Base-by-base conservation (phyloP, 2,888 invertebrate genomes). In the Ethmia dodecea region DNA sequence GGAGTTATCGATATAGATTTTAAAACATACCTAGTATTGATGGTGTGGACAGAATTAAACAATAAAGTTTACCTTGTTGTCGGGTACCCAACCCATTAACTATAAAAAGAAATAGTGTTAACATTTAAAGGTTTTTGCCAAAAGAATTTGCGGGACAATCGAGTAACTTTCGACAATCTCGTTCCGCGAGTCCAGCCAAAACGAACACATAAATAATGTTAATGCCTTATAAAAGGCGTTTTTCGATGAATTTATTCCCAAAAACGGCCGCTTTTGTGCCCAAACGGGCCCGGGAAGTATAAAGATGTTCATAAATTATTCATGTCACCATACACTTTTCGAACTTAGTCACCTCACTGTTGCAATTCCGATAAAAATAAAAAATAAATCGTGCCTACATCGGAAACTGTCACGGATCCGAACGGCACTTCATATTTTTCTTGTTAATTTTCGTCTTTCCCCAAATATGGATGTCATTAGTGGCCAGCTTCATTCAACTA, bases 241-340 rank as follows among this genome's bases (percentile, higher is more conserved):
- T 76, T 78, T 77, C 73, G 67, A 74, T 73, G 74, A 75, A 80
- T 75, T 79, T 73, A 74, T 78, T 60, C 62, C 68, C 64, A 68
- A 78, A 80, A 78, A 69, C 65, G 66, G 61, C 53, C 54, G 59
- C 65, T 69, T 72, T 75, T 64, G 64, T 58, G 45, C 59, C 67
- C 64, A 71, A 70, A 69, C 63, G 49, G 51, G 60, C 54, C 50
- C 60, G 61, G 65, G 65, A 74, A 73, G 69, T 78, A 77, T 77
- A 62, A 79, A 83, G 77, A 68, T 81, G 78, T 81, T 62, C 71
- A 78, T 83, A 70, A 69, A 80, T 81, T 62, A 81, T 80, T 75
- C 77, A 81, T 70, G 47, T 34, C 55, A 40, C 42, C 45, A 45
- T 48, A 45, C 47, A 49, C 45, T 52, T 65, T 63, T 48, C 56